Conservation (phyloP, 92 coral and sea anemone genomes). For the Umimayanthus chanpuru region DNA sequence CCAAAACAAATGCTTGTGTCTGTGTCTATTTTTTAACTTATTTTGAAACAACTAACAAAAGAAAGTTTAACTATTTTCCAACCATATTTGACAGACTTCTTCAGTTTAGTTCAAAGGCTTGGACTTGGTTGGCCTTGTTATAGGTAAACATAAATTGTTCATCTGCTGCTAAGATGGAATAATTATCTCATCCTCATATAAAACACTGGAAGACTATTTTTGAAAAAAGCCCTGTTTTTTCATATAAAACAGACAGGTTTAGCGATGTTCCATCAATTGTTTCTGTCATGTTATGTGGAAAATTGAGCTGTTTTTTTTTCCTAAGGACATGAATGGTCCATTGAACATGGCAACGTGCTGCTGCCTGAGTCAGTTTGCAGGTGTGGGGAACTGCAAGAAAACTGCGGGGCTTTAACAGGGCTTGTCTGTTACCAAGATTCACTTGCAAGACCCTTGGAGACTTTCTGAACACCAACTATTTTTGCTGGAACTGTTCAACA, state of each 20-base stretch:
- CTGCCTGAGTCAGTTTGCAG: background rate
- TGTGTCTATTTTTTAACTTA: background rate
- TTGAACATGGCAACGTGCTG: too few relatives aligned
- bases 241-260: background rate
- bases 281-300: background rate
- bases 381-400: background rate
- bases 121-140: background rate
- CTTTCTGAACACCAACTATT: background rate
- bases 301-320: too few relatives aligned
- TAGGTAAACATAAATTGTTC: background rate
- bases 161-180: background rate
- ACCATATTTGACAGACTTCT: background rate
- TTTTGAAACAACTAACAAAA: background rate
- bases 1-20: background rate
- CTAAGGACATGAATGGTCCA: too few relatives aligned
- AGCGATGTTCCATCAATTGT: background rate
- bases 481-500: background rate
- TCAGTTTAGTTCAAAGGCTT: conserved; percentile 6
- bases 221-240: too few relatives aligned
- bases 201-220: too few relatives aligned
- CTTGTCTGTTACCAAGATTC: conserved; percentile 13
- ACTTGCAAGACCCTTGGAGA: background rate
- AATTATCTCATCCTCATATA: conserved; percentile 3
- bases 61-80: background rate
- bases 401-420: conserved; percentile 2